Percentiles rank a stretch among this genome's conserved stretches.
These are phyloP conservation scores for Aphis craccivora DNA, from an alignment of 1,140 invertebrate genomes.

Conservation along the genomic window DNA sequence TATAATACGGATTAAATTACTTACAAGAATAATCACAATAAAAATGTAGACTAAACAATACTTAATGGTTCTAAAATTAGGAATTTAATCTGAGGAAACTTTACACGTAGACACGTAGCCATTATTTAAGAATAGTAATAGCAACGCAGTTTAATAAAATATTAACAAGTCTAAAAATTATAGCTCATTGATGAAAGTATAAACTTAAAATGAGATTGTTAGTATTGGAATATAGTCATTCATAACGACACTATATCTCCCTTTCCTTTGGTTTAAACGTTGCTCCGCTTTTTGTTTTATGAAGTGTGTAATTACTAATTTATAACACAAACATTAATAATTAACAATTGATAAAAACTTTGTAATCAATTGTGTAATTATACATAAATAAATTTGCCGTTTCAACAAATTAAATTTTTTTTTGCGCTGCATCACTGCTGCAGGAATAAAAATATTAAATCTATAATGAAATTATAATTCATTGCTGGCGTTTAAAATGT, in stretches of 20 bases:
- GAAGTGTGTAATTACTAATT: not conserved
- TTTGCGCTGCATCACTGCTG: not conserved
- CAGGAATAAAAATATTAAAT: not conserved
- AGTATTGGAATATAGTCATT: not conserved
- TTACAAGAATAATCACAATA: not conserved
- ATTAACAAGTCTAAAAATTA: not conserved
- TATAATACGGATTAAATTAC: not conserved
- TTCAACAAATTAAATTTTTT: not conserved
- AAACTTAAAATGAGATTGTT: not conserved
- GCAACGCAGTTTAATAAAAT: not conserved
- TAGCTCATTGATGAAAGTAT: not conserved
- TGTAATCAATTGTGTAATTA: slow-evolving; percentile 15
- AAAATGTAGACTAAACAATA: not conserved
- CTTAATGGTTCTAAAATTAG: not conserved
- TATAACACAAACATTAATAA: slow-evolving; percentile 23
- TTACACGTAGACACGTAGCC: not conserved
- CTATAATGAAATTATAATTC: slow-evolving; percentile 35
- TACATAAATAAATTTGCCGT: not conserved
- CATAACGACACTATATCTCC: not conserved
- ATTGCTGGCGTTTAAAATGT: not conserved
- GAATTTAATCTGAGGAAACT: not conserved
- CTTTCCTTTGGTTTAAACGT: not conserved
- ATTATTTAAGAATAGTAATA: not conserved
- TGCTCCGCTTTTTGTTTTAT: not conserved
- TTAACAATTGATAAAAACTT: slow-evolving; percentile 15